Conservation (phyloP, 2,888 invertebrate species). For the Hipparchia sbordonii region DNA sequence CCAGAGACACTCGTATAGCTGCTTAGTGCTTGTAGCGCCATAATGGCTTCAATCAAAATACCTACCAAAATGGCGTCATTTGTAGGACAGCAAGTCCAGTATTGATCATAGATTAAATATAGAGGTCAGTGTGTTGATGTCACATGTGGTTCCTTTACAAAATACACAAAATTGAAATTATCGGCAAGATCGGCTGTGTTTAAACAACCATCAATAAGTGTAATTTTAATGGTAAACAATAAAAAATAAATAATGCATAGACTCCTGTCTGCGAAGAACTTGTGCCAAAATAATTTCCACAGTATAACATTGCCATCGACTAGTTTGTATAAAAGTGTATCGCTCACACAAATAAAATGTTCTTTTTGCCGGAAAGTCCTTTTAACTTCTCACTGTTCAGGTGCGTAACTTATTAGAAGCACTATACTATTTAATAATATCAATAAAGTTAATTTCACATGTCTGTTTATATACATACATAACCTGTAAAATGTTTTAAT, state of each 20-base stretch:
- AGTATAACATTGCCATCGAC: constrained; percentile 56
- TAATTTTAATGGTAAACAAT: constrained; percentile 48
- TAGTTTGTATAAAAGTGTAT: constrained; percentile 50
- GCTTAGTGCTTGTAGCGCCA: no score
- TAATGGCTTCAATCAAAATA: no score
- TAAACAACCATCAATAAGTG: constrained; percentile 29
- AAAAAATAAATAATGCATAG: constrained; percentile 69
- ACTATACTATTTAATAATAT: not conserved
- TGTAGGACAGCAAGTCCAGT: no score
- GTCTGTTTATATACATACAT: constrained; percentile 44
- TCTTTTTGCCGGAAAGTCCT: constrained; percentile 72
- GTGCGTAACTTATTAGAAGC: constrained; percentile 44
- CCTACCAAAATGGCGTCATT: no score
- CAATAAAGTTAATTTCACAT: constrained; percentile 1
- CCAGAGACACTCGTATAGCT: no score
- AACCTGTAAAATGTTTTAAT: constrained; percentile 58
- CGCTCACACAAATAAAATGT: constrained; percentile 68
- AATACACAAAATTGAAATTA: no score
- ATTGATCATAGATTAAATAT: no score
- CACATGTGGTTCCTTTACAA: no score
- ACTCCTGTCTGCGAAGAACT: constrained; percentile 65
- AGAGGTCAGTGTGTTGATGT: no score
- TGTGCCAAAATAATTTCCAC: constrained; percentile 69
- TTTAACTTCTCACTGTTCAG: constrained; percentile 60
- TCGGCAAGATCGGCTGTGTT: no score